phyloP scores from a whole-genome alignment of 2,113 vertebrate species.

The Solea solea region DNA sequence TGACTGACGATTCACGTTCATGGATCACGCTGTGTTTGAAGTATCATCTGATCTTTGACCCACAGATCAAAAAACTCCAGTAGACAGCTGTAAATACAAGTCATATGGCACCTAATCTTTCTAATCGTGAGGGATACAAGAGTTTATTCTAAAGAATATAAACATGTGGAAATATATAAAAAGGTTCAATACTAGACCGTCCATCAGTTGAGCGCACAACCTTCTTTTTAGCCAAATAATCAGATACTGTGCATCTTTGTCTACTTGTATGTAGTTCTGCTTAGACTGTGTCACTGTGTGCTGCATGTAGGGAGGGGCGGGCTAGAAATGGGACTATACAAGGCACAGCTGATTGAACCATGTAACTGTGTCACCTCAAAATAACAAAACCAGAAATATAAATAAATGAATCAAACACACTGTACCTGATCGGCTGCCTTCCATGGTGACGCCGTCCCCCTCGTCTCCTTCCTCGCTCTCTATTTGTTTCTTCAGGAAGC shows the following conservation, averaged over 20 bases:
- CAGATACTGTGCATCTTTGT: too few relatives aligned
- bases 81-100: not conserved
- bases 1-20: not conserved
- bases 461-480: conserved; percentile 12
- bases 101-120: not conserved
- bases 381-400: not conserved
- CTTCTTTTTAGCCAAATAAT: too few relatives aligned
- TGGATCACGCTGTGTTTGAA: not conserved
- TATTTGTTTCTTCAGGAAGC: conserved; percentile 10
- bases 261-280: too few relatives aligned
- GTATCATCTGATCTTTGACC: not conserved
- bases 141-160: not conserved
- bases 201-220: too few relatives aligned
- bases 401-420: not conserved
- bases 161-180: too few relatives aligned
- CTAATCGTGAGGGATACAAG: not conserved
- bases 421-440: conserved; percentile 74
- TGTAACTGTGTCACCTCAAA: not conserved
- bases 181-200: too few relatives aligned
- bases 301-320: too few relatives aligned
- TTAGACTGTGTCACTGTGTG: too few relatives aligned
- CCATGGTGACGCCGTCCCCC: conserved; percentile 13
- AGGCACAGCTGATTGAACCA: too few relatives aligned
- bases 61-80: not conserved
- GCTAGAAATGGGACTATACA: too few relatives aligned